These are phyloP conservation scores for Octopus bimaculoides DNA, from an alignment of 1,140 invertebrate genomes.

Conservation along the genomic window DNA sequence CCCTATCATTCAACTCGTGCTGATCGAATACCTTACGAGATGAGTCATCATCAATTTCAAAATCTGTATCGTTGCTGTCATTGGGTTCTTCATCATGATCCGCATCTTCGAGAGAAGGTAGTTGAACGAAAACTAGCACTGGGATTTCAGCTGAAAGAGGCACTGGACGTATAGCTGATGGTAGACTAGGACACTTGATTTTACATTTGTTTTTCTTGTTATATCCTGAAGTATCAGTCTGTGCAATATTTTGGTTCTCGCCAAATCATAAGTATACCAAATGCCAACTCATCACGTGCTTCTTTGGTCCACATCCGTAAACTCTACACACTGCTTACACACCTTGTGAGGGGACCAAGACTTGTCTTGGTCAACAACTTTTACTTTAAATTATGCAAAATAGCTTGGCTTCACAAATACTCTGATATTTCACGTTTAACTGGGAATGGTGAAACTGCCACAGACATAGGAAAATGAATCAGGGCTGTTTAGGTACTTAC, in stretches of 20 bases:
- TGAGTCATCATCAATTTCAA: constrained; percentile 2
- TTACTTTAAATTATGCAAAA: constrained; percentile 1
- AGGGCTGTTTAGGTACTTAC: too few relatives aligned
- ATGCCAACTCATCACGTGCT: background rate
- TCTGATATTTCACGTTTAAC: background rate
- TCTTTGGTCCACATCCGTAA: background rate
- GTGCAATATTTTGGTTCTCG: background rate
- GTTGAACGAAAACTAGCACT: background rate
- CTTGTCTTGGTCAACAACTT: background rate
- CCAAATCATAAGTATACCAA: background rate
- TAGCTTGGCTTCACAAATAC: background rate
- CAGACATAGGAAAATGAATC: too few relatives aligned
- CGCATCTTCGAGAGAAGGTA: background rate
- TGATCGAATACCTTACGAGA: background rate
- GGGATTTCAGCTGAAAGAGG: background rate
- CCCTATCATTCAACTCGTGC: background rate
- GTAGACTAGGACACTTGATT: background rate
- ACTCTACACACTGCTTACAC: background rate
- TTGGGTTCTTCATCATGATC: background rate
- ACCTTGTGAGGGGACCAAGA: background rate
- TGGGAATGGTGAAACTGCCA: background rate
- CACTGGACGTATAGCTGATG: background rate
- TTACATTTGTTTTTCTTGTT: constrained; percentile 1
- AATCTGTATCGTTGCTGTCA: background rate
- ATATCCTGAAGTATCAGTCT: background rate